These are phyloP conservation scores for Philotrypesis tridentata DNA, from an alignment of 1,140 invertebrate species.

Conservation along the genomic window DNA sequence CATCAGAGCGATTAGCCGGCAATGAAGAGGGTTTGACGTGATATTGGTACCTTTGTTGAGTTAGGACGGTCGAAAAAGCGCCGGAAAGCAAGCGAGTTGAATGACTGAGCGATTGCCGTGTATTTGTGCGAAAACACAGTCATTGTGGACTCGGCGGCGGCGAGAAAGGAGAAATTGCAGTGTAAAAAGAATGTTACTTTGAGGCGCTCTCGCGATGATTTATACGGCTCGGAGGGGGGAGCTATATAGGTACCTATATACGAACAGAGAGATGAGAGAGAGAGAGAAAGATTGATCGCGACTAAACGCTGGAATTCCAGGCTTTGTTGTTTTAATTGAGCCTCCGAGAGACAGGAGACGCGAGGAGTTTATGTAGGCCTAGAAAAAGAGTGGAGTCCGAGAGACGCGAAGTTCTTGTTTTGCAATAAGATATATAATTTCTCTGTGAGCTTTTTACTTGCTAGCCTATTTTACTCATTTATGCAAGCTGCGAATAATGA, in stretches of 20 bases:
- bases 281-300: conserved; percentile 5
- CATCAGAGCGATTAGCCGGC: conserved; percentile 55
- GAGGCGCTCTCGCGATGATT: conserved; percentile 13
- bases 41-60: conserved; percentile 50
- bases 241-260: no score
- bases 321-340: background rate
- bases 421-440: no score
- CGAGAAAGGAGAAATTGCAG: conserved; percentile 25
- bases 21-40: conserved; percentile 59
- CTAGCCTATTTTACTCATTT: no score
- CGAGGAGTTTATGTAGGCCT: background rate
- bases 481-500: no score
- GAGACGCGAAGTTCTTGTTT: no score
- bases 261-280: no score
- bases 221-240: background rate
- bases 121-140: conserved; percentile 22
- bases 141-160: background rate
- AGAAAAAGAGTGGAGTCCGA: no score
- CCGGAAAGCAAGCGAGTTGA: background rate
- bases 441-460: no score
- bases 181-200: conserved; percentile 19
- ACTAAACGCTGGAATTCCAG: background rate
- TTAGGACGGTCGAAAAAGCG: background rate
- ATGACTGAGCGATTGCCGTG: conserved; percentile 35
- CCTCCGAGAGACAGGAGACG: background rate